Percentiles rank a stretch among this genome's conserved stretches.
Conservation (phyloP, 2,113 vertebrate genomes). For the Malaclemys terrapin region DNA sequence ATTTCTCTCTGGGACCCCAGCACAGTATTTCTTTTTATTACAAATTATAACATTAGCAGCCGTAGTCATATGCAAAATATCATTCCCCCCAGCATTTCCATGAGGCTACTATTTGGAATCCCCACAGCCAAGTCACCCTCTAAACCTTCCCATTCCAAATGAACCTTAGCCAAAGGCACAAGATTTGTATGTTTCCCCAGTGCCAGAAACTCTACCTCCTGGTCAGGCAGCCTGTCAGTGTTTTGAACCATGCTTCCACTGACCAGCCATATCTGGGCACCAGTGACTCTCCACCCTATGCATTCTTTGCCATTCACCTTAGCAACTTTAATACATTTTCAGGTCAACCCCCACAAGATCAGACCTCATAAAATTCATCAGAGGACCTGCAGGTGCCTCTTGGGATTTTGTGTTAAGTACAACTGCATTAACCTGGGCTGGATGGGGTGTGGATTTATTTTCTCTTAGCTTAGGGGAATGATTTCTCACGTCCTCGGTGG, state of each 20-base stretch:
- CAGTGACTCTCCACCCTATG: not conserved
- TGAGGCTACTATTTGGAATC: not conserved
- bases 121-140: not conserved
- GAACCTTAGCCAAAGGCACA: not conserved
- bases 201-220: not conserved
- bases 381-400: not conserved
- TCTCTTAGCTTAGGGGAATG: not conserved
- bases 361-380: not conserved
- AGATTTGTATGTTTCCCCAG: not conserved
- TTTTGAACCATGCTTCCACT: not conserved
- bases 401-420: not conserved
- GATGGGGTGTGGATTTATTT: not conserved
- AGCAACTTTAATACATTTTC: not conserved
- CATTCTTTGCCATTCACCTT: not conserved
- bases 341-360: not conserved
- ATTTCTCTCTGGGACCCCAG: not conserved
- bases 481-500: not conserved
- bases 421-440: not conserved
- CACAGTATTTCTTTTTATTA: not conserved
- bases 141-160: not conserved
- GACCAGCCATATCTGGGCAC: not conserved
- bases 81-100: not conserved
- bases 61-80: not conserved
- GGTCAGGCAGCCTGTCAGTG: not conserved
- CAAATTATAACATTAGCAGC: not conserved